Base-by-base conservation (phyloP, 2,888 invertebrate species). In the Plagiodera versicolora region DNA sequence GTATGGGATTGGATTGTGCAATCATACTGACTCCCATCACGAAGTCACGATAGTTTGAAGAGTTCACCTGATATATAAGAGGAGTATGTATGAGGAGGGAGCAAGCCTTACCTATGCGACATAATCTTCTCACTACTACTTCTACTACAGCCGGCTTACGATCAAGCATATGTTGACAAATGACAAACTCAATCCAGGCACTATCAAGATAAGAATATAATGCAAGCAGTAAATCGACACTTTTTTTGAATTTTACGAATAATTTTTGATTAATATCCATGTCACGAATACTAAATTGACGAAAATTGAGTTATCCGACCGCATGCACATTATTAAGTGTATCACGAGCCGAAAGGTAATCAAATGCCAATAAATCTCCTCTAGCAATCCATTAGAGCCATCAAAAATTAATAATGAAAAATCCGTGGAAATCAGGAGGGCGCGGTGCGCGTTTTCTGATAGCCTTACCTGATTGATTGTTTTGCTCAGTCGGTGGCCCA, bases 401-500 rank as follows among this genome's bases (percentile, higher is more conserved):
- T 18, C 20, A 49, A 49, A 24, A 49, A 49, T 49, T 49, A 49
- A 24, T 49, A 49, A 19, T 49, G 49, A 20, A 20, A 49, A 49
- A 49, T 49, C 28, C 14, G 24, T 49, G 49, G 14, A 49, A 24
- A 49, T 24, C 49, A 10, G 16, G 52, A 20, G 51, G 14, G 56
- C 28, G 52, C 51, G 56, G 56, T 56, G 48, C 49, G 35, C 59
- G 14, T 20, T 49, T 49, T 49, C 24, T 49, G 24, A 24, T 24
- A 11, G 49, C 28, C n/a, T 3, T 6, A 19, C 35, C 68, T 71
- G 72, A 75, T 75, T 75, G 74, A 75, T 75, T 74, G 74, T n/a
- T 14, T 39, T 67, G 69, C 68, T 64, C 24, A 24, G 4, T 69
- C 63, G 20, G 20, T 61, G 67, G 67, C 30, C 48, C 24, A 24